phyloP scores from a whole-genome alignment of 2,113 vertebrate species.

The Antidorcas marsupialis region DNA sequence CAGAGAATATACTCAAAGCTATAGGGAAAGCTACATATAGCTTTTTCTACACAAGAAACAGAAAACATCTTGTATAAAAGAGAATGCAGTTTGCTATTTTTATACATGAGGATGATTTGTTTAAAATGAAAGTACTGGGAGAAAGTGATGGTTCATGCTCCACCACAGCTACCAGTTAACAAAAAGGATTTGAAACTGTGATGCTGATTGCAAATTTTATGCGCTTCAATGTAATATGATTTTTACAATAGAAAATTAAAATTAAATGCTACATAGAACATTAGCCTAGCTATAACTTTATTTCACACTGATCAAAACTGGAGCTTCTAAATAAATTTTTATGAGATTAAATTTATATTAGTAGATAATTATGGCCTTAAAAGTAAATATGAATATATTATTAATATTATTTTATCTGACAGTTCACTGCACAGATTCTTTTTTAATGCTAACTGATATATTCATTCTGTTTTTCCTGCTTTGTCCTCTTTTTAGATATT shows the following conservation, averaged over 20 bases:
- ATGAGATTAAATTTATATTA: slow-evolving; percentile 29
- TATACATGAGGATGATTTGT: slow-evolving; percentile 44
- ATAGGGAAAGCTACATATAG: slow-evolving; percentile 68
- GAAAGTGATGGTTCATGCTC: neutral
- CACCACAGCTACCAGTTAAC: slow-evolving; percentile 50
- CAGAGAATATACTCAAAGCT: slow-evolving; percentile 71
- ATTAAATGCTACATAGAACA: neutral
- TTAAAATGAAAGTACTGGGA: slow-evolving; percentile 50
- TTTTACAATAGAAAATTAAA: slow-evolving; percentile 54
- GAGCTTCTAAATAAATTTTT: slow-evolving; percentile 18
- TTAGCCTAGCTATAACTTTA: slow-evolving; percentile 20
- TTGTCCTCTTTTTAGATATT: neutral
- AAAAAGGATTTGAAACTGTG: slow-evolving; percentile 47
- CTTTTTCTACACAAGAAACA: slow-evolving; percentile 56
- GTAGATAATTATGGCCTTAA: slow-evolving; percentile 5
- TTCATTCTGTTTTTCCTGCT: neutral
- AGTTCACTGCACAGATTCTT: neutral
- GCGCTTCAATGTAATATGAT: slow-evolving; percentile 46
- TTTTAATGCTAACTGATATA: neutral
- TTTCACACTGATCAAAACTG: slow-evolving; percentile 8
- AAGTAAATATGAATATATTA: neutral
- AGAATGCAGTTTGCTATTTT: slow-evolving; percentile 63
- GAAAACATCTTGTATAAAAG: slow-evolving; percentile 57
- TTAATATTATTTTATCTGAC: slow-evolving; percentile 3
- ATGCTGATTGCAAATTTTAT: slow-evolving; percentile 46